phyloP scores from a whole-genome alignment of 2,113 vertebrate genomes.

The Crypturellus undulatus region DNA sequence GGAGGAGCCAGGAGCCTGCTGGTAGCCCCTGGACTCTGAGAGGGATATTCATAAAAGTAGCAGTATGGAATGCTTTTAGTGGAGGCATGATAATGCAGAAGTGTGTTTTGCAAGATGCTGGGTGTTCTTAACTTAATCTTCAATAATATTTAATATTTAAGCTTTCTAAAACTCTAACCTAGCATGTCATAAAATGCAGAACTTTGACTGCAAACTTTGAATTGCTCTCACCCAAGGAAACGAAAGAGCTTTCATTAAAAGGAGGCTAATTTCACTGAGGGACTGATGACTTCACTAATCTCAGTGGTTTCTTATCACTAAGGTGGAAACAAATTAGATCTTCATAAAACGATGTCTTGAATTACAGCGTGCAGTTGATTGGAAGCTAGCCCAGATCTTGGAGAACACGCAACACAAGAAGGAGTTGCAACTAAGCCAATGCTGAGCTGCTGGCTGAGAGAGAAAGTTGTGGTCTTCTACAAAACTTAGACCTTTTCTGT shows the following conservation, averaged over 20 bases:
- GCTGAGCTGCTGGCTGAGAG: background rate
- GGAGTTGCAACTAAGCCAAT: background rate
- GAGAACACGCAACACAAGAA: fast-evolving
- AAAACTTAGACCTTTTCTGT: background rate
- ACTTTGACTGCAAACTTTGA: background rate
- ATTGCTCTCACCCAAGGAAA: background rate
- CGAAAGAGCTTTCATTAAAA: background rate
- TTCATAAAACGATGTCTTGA: background rate
- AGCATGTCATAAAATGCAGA: background rate
- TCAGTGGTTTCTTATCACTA: background rate
- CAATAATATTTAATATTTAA: background rate
- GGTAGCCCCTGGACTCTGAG: background rate
- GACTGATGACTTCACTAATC: background rate
- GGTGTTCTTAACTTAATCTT: background rate
- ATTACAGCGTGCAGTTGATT: background rate
- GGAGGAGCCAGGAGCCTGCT: background rate
- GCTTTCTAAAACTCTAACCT: background rate
- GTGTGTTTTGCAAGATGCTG: background rate
- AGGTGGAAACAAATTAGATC: background rate
- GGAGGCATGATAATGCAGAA: background rate
- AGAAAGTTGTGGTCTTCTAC: background rate
- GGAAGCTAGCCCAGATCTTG: background rate
- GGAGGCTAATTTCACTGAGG: background rate
- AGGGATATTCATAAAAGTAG: background rate
- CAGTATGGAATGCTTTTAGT: background rate